Evolutionary conservation across 1,140 invertebrate genomes (phyloP).

Genomic region (Orussus abietinus): DNA sequence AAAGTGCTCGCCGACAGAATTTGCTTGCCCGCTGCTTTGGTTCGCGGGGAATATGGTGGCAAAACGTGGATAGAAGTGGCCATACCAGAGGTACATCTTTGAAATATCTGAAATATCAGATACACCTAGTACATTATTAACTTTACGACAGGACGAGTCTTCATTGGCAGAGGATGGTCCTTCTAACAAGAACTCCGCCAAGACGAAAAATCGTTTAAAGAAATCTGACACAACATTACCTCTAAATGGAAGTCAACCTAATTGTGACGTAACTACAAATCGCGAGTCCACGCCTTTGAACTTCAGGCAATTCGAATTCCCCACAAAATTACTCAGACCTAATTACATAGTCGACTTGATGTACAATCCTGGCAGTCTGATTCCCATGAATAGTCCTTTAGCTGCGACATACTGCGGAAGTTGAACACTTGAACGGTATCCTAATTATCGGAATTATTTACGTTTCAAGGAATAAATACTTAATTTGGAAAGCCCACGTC

Average conservation of each 20-base stretch:
- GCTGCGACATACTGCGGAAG: slow-evolving; percentile 37
- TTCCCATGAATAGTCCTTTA: slow-evolving; percentile 46
- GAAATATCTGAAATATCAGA: too few species aligned
- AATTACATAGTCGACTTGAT: slow-evolving; percentile 63
- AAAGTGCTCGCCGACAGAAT: slow-evolving; percentile 63
- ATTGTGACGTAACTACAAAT: too few species aligned
- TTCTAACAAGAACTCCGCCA: too few species aligned
- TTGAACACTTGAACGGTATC: too few species aligned
- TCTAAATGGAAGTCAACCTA: too few species aligned
- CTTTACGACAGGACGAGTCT: too few species aligned
- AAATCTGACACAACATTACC: too few species aligned
- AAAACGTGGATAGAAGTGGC: slow-evolving; percentile 63
- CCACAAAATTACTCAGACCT: slow-evolving; percentile 55
- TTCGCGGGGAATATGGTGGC: slow-evolving; percentile 53
- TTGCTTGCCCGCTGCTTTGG: slow-evolving; percentile 57
- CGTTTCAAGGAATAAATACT: background rate
- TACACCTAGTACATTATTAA: too few species aligned
- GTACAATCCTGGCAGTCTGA: slow-evolving; percentile 53
- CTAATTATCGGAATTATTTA: background rate
- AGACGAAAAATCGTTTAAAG: too few species aligned
- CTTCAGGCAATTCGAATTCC: slow-evolving; percentile 26
- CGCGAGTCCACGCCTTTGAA: background rate
- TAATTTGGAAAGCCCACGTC: too few species aligned
- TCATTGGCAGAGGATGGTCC: too few species aligned
- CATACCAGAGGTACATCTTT: slow-evolving; percentile 50